Evolutionary conservation across 2,113 vertebrate genomes (phyloP), one percentile per base, ranked within the genome.

Genomic region (Phyllostomus discolor): DNA sequence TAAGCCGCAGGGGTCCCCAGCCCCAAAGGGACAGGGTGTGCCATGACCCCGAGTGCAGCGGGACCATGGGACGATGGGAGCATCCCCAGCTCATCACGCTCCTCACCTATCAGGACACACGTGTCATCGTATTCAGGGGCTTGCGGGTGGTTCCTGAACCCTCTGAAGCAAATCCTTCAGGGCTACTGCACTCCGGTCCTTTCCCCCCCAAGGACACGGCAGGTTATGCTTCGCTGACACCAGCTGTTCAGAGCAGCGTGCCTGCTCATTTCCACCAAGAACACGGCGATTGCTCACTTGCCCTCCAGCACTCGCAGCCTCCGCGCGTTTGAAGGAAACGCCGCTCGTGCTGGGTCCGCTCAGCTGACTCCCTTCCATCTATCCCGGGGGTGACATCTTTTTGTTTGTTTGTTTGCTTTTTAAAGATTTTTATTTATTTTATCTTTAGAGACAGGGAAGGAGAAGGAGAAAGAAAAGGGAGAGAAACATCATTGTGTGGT

Each of bases 281-380:
- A 86, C 83, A 95, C 86, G 84, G 66, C 92, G 50, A 52, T 50
- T 35, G 95, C 95, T 81, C 95, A 75, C 43, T 22, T 38, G 85
- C 9, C 80, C 92, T 95, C 50, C 76, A 73, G 50, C 0, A 7
- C 75, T n/a, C 0, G 3, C 0, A 99, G 97, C 99, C 99, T 4
- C 99, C 98, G 95, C 99, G 97, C 99, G 99, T 97, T 94, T 98
- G 95, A 97, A 98, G 83, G 96, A 75, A 78, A 84, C 52, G 73
- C 98, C 98, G 97, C 31, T 97, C 84, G 5, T 97, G 93, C 95
- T 98, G 97, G 69, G 1, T 82, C 85, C 17, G 17, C 14, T 46
- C 52, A 33, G 28, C 35, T 70, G 20, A 46, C 9, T 12, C 26
- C 5, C 19, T 33, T 22, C 64, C 48, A 54, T 2, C 48, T 22